phyloP scores from a whole-genome alignment of 2,113 vertebrate species.

The Menura novaehollandiae region DNA sequence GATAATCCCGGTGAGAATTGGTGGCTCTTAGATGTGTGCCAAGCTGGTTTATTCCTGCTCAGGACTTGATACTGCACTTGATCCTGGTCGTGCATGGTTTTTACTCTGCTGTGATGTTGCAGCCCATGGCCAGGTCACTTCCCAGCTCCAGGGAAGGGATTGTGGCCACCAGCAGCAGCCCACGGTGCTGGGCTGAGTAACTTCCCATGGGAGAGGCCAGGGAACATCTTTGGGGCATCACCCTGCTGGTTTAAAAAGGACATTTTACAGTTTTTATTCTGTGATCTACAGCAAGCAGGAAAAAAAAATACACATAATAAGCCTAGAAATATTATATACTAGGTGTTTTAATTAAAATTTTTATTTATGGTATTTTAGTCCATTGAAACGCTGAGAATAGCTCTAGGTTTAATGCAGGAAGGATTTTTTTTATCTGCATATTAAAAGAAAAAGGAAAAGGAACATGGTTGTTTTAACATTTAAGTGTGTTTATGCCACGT shows the following conservation, averaged over 20 bases:
- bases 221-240: background rate
- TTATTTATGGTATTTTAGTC: constrained; percentile 24
- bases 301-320: background rate
- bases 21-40: too few species aligned
- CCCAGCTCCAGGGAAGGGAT: background rate
- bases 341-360: constrained; percentile 43
- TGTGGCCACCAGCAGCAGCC: background rate
- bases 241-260: background rate
- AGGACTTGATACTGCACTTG: fast-evolving
- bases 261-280: background rate
- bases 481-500: constrained; percentile 7
- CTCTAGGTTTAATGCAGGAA: constrained; percentile 1
- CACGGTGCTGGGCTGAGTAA: background rate
- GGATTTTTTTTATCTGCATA: background rate
- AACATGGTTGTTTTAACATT: background rate
- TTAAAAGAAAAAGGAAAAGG: background rate
- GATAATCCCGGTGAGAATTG: fast-evolving
- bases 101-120: background rate
- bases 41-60: background rate
- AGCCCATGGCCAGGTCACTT: background rate
- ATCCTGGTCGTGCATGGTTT: background rate
- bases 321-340: background rate
- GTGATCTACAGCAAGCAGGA: background rate
- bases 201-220: background rate
- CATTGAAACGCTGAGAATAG: background rate